phyloP scores from a whole-genome alignment of 2,797 vertebrate genomes.

The Pangasius macronema region DNA sequence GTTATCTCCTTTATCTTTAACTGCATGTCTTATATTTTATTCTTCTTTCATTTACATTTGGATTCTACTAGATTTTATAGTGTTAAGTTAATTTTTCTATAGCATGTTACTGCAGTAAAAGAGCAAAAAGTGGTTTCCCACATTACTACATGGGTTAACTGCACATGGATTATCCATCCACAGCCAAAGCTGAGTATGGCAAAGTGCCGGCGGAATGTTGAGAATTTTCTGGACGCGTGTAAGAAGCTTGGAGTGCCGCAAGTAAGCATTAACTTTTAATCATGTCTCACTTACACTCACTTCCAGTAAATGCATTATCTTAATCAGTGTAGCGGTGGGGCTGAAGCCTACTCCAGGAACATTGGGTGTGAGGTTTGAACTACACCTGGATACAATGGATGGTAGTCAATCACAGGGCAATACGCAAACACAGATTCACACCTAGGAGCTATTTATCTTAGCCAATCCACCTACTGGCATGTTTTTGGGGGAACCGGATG shows the following conservation, averaged over 20 bases:
- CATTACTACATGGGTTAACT: not conserved
- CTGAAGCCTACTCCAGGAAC: not conserved
- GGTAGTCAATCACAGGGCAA: not conserved
- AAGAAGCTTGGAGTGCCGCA: constrained; percentile 96
- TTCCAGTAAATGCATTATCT: not conserved
- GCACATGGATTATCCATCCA: constrained; percentile 44
- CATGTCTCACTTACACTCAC: not conserved
- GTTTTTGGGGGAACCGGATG: not conserved
- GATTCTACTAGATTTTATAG: not conserved
- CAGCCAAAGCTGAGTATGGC: constrained; percentile 99
- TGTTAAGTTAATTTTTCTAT: not conserved
- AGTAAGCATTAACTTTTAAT: constrained; percentile 69
- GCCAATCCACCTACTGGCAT: not conserved
- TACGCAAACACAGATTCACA: too few relatives aligned
- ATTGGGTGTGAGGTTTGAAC: not conserved
- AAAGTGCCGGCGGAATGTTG: constrained; percentile 96
- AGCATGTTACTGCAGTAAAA: not conserved
- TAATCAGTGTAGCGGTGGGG: too few relatives aligned
- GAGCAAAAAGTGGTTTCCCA: not conserved
- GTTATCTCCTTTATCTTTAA: not conserved
- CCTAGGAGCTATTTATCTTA: not conserved
- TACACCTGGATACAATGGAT: not conserved
- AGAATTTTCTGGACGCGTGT: constrained; percentile 97
- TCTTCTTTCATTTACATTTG: not conserved
- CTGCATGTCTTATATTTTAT: not conserved